These are phyloP conservation scores for Myioborus melanocephalus DNA, from an alignment of 2,797 vertebrate genomes.

Conservation along the genomic window DNA sequence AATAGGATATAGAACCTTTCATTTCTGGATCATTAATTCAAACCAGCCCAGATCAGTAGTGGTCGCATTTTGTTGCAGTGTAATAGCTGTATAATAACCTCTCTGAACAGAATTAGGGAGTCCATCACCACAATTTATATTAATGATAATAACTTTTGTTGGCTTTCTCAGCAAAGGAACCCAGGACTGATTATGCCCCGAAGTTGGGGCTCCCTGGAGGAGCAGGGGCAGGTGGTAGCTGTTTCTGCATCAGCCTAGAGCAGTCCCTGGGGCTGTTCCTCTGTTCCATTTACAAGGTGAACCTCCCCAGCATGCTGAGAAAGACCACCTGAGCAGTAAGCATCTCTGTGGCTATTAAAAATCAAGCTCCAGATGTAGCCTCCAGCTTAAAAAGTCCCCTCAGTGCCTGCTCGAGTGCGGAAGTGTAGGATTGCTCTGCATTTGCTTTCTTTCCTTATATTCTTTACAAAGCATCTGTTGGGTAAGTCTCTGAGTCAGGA, in stretches of 20 bases:
- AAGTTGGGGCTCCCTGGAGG: background rate
- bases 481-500: background rate
- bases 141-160: slow-evolving; percentile 18
- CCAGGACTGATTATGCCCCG: background rate
- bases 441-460: background rate
- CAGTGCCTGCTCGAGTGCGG: background rate
- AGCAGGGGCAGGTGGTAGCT: background rate
- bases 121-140: slow-evolving; percentile 13
- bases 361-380: slow-evolving; percentile 3
- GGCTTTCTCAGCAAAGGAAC: background rate
- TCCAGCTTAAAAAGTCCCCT: background rate
- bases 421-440: background rate
- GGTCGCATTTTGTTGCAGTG: slow-evolving; percentile 23
- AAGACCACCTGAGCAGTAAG: slow-evolving; percentile 15
- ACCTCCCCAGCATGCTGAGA: background rate
- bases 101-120: slow-evolving; percentile 24
- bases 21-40: slow-evolving; percentile 49
- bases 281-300: background rate
- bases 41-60: slow-evolving; percentile 26
- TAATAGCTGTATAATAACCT: slow-evolving; percentile 36
- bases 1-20: slow-evolving; percentile 39
- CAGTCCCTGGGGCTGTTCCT: background rate
- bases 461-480: background rate
- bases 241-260: background rate
- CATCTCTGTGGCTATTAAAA: background rate